Conservation (phyloP, 2,888 invertebrate species). For the Volucella inanis region DNA sequence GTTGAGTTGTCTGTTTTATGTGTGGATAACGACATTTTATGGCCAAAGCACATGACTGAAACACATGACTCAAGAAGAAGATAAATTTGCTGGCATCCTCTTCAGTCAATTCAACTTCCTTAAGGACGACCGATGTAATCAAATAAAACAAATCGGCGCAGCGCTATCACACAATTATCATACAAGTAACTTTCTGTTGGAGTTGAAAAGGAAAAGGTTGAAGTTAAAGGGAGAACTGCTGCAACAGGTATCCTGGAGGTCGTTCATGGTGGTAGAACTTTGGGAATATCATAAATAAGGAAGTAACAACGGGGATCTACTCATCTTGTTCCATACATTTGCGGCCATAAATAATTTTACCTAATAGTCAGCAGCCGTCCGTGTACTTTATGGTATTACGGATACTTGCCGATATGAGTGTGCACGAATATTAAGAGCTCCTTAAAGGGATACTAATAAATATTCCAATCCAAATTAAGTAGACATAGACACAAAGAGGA, state of each 20-base stretch:
- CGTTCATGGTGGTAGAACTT: slow-evolving; percentile 8
- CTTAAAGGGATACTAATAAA: slow-evolving; percentile 72
- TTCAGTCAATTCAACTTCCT: background rate
- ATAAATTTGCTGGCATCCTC: background rate
- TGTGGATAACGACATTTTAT: slow-evolving; percentile 40
- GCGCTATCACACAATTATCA: slow-evolving; percentile 24
- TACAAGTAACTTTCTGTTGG: slow-evolving; percentile 5
- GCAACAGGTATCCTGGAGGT: slow-evolving; percentile 9
- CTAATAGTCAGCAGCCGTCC: slow-evolving; percentile 63
- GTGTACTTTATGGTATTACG: slow-evolving; percentile 61
- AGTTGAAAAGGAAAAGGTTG: background rate
- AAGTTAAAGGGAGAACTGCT: slow-evolving; percentile 19
- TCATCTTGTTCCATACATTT: slow-evolving; percentile 56
- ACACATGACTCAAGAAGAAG: slow-evolving; percentile 20
- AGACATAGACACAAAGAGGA: background rate
- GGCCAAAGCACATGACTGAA: slow-evolving; percentile 24
- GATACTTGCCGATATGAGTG: slow-evolving; percentile 37
- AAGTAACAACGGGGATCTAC: slow-evolving; percentile 52
- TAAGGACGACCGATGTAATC: slow-evolving; percentile 21
- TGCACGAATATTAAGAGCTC: slow-evolving; percentile 62
- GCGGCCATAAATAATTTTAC: slow-evolving; percentile 66
- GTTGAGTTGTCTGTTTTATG: background rate
- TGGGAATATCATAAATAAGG: slow-evolving; percentile 63
- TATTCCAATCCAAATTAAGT: slow-evolving; percentile 36
- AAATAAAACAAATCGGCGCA: slow-evolving; percentile 33